These are phyloP conservation scores for Harpalus rubripes DNA, from an alignment of 2,888 invertebrate genomes.

Conservation along the genomic window DNA sequence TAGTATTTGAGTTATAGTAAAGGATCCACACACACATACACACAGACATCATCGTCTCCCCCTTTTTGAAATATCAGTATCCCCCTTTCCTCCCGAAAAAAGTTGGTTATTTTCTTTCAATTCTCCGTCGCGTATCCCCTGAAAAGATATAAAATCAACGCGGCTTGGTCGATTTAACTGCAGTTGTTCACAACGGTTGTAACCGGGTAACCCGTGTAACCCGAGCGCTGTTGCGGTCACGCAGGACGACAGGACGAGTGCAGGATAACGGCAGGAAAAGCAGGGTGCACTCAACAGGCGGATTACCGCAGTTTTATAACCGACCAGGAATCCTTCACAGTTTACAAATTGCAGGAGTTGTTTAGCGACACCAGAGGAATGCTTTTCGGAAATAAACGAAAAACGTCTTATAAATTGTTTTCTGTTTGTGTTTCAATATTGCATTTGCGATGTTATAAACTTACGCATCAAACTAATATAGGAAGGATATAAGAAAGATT, in stretches of 20 bases:
- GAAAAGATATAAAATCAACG: neutral
- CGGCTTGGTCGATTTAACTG: neutral
- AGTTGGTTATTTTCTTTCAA: no score
- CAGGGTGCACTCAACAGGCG: conserved; percentile 3
- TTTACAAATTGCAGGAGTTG: neutral
- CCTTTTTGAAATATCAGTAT: no score
- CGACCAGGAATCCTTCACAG: neutral
- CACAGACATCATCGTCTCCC: no score
- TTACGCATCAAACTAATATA: neutral
- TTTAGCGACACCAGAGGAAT: no score
- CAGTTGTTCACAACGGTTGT: neutral
- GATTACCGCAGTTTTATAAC: conserved; percentile 2
- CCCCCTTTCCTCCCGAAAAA: no score
- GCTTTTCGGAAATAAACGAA: no score
- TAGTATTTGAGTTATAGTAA: no score
- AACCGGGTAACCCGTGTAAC: conserved; percentile 4
- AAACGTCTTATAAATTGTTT: no score
- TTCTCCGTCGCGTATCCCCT: neutral
- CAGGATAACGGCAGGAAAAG: neutral
- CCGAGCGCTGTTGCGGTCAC: neutral
- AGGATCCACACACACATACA: no score
- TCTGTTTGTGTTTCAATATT: no score
- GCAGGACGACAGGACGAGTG: conserved; percentile 1
- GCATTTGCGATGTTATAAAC: no score
- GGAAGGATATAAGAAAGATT: neutral